Evolutionary conservation across 2,113 vertebrate genomes (phyloP), one percentile per base, ranked within the genome.

Genomic region (Balaeniceps rex): DNA sequence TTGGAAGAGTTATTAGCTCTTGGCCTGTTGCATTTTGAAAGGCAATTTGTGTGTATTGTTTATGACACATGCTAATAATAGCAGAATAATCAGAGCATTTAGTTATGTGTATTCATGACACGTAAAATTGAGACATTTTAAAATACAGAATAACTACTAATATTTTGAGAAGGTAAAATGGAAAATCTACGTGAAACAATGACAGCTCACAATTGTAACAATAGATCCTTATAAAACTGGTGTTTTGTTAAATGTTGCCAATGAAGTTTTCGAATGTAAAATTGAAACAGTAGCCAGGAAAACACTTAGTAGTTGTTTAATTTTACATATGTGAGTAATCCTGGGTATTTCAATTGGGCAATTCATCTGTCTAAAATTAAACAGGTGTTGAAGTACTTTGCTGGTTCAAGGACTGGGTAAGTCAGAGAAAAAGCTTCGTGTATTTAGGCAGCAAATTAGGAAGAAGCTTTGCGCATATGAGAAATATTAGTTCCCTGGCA

Each of bases 401-500:
- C 25, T 87, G 12, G 9, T 81, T 82, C 42, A 68, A 33, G 16
- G 69, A 9, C 19, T 71, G 14, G 9, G 3, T 72, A 85, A 44
- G 17, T 31, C 15, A 79, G 51, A 69, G 38, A 76, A 64, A 51
- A 80, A 18, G 34, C 25, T 78, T 54, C 65, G 24, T 77, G 22
- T 0, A 1, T 91, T 84, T 46, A 47, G 18, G 26, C 29, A 80
- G 29, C 33, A 70, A 31, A 58, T 66, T 19, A 66, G 52, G 28
- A 93, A 57, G 44, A 69, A n/a, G 33, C 46, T 70, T 77, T 87
- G 9, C 0, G 0, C 0, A 0, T 57, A 10, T 31, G 25, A 69
- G 40, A 36, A 60, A 11, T 54, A 46, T 4, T 76, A 9, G 19
- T 64, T 79, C 44, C 33, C 34, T 84, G 36, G 46, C 51, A 83